Conservation (phyloP, 2,888 invertebrate species). For the Priocnemis perturbator region DNA sequence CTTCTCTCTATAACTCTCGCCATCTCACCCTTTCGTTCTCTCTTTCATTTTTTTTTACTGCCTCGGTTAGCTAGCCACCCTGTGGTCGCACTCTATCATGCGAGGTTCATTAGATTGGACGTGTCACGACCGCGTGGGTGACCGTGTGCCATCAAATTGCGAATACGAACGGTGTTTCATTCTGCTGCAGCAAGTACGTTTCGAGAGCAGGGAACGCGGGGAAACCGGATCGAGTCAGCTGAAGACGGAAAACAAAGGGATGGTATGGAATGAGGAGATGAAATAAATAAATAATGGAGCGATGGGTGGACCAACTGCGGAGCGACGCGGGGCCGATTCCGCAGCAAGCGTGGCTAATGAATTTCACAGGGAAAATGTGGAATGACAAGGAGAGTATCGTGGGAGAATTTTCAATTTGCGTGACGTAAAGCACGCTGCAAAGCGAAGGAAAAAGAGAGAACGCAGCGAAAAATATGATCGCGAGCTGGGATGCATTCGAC, state of each 20-base stretch:
- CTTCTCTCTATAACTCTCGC: conserved; percentile 7
- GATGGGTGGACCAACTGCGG: conserved; percentile 5
- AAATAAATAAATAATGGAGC: conserved; percentile 49
- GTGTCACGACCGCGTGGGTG: conserved; percentile 56
- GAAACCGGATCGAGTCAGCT: conserved; percentile 8
- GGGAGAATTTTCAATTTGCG: not conserved
- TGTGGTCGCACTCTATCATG: conserved; percentile 61
- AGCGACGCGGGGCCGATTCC: not conserved
- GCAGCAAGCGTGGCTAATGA: conserved; percentile 26
- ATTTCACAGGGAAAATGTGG: conserved; percentile 30
- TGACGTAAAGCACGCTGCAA: not conserved
- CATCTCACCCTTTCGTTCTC: conserved; percentile 7
- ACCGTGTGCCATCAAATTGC: conserved; percentile 55
- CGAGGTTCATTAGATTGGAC: conserved; percentile 64
- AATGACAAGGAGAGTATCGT: not conserved
- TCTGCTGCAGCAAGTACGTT: conserved; percentile 34
- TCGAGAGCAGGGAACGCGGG: conserved; percentile 25
- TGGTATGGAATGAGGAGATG: conserved; percentile 10
- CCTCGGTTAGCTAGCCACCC: conserved; percentile 40
- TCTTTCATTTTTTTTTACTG: conserved; percentile 33
- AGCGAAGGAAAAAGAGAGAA: conserved; percentile 5
- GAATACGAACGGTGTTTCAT: conserved; percentile 47
- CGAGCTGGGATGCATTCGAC: not conserved
- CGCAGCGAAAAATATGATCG: conserved; percentile 25
- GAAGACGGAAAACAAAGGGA: not conserved